These are phyloP conservation scores for Antigone vipio DNA, from an alignment of 2,113 vertebrate genomes.

Conservation along the genomic window DNA sequence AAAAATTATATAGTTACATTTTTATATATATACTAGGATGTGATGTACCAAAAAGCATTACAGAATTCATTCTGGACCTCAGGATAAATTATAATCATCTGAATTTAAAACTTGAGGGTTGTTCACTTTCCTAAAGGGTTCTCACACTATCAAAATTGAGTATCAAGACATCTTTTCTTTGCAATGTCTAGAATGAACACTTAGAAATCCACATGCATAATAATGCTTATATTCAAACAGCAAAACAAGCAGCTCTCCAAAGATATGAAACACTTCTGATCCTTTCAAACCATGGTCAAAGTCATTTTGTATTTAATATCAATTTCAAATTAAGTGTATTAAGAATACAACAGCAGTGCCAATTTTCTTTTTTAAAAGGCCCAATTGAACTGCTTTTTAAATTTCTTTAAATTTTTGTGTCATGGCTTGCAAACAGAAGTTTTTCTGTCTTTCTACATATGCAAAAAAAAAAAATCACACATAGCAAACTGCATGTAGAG, in stretches of 20 bases:
- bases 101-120: background rate
- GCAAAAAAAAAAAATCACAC: constrained; percentile 52
- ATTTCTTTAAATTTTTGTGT: constrained; percentile 32
- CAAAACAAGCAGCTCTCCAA: constrained; percentile 67
- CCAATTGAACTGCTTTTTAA: background rate
- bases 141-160: background rate
- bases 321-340: background rate
- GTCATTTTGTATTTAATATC: background rate
- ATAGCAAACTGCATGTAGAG: constrained; percentile 66
- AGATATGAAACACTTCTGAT: constrained; percentile 68
- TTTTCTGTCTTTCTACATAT: constrained; percentile 63
- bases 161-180: background rate
- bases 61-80: background rate
- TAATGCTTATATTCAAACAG: constrained; percentile 44
- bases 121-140: background rate
- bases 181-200: constrained; percentile 50
- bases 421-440: constrained; percentile 77
- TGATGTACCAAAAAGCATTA: background rate
- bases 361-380: background rate
- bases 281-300: constrained; percentile 73
- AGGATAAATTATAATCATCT: background rate
- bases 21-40: background rate
- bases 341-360: background rate
- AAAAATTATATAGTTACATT: background rate
- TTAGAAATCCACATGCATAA: constrained; percentile 73